Evolutionary conservation across 1,140 invertebrate genomes (phyloP).

Genomic region (Trachymyrmex septentrionalis): DNA sequence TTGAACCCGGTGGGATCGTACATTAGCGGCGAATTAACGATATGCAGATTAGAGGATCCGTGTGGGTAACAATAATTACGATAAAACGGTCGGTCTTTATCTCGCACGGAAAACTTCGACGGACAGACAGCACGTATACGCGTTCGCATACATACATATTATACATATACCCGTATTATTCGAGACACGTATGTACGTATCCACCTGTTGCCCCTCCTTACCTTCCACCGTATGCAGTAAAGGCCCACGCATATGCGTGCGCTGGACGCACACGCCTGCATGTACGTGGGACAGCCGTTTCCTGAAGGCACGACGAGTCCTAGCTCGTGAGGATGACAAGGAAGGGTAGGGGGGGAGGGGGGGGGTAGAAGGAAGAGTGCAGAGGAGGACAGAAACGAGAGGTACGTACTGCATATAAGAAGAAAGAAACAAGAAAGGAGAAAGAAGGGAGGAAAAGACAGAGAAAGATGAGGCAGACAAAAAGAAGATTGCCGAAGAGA

Average conservation of each 20-base stretch:
- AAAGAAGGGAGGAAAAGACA: no score
- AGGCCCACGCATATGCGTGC: constrained; percentile 49
- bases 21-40: constrained; percentile 60
- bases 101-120: neutral
- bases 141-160: neutral
- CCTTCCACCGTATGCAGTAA: constrained; percentile 39
- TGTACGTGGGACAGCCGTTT: constrained; percentile 60
- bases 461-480: constrained; percentile 41
- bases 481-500: constrained; percentile 39
- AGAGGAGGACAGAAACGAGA: constrained; percentile 40
- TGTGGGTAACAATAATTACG: constrained; percentile 64
- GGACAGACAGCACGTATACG: neutral
- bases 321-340: constrained; percentile 37
- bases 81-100: constrained; percentile 60
- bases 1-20: neutral
- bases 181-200: constrained; percentile 71
- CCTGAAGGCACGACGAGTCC: constrained; percentile 64
- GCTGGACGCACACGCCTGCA: constrained; percentile 26
- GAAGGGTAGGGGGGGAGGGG: constrained; percentile 35
- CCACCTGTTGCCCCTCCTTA: constrained; percentile 80
- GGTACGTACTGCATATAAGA: constrained; percentile 23
- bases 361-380: constrained; percentile 5
- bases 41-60: constrained; percentile 32
- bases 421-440: constrained; percentile 41
- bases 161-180: constrained; percentile 68